phyloP scores from a whole-genome alignment of 2,888 invertebrate species.

The Ornithoptera alexandrae region DNA sequence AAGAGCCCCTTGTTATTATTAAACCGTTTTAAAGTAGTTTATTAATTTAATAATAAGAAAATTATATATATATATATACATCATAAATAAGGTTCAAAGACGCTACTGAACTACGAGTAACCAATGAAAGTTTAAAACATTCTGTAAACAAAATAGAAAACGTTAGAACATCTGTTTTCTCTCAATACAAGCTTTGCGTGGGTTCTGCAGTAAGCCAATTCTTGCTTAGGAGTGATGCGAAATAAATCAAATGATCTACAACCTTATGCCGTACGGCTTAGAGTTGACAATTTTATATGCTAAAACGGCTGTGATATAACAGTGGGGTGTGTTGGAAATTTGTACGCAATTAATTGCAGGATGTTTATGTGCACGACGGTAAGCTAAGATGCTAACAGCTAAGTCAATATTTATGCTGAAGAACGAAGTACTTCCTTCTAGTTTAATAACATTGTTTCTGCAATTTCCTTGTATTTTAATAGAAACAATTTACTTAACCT shows the following conservation, averaged over 20 bases:
- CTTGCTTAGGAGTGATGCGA: constrained; percentile 1
- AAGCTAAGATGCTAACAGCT: constrained; percentile 33
- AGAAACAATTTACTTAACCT: not conserved
- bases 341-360: constrained; percentile 59
- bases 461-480: constrained; percentile 3
- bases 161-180: constrained; percentile 59
- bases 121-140: constrained; percentile 33
- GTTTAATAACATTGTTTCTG: constrained; percentile 24
- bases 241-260: constrained; percentile 3
- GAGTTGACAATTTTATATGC: constrained; percentile 6
- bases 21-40: too few relatives aligned
- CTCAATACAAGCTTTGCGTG: constrained; percentile 40
- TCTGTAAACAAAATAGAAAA: constrained; percentile 52
- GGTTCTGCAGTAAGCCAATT: constrained; percentile 28
- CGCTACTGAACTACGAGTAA: constrained; percentile 11
- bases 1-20: not conserved
- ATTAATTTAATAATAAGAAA: not conserved
- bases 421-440: constrained; percentile 21
- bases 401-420: constrained; percentile 28
- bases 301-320: not conserved
- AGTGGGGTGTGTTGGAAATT: constrained; percentile 8
- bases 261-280: not conserved
- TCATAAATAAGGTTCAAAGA: not conserved
- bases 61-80: not conserved
- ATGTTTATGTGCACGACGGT: constrained; percentile 53